A percentile compares a stretch with the other conserved stretches of the same genome.
phyloP scores from a whole-genome alignment of 2,888 invertebrate species.

The Plutella xylostella region DNA sequence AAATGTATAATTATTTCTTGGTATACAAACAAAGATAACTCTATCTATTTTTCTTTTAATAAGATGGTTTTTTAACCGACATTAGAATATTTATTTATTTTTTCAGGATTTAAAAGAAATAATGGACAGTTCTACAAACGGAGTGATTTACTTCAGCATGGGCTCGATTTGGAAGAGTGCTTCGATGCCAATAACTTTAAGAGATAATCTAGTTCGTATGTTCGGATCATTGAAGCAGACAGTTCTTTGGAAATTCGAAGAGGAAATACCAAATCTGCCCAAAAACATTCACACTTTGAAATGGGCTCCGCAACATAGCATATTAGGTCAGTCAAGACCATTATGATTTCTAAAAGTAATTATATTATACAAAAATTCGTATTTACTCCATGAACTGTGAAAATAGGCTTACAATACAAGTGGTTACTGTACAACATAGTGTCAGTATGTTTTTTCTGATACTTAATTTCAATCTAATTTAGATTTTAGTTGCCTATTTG shows the following conservation, averaged over 20 bases:
- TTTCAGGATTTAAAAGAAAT: conserved; percentile 13
- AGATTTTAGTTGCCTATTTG: conserved; percentile 5
- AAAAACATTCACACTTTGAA: conserved; percentile 48
- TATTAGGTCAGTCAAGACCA: conserved; percentile 51
- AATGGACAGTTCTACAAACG: conserved; percentile 12
- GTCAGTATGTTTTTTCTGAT: neutral
- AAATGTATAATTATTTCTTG: too few species aligned
- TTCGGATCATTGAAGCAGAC: conserved; percentile 26
- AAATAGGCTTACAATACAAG: neutral
- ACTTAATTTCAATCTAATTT: neutral
- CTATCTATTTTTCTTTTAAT: neutral
- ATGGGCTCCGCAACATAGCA: conserved; percentile 66
- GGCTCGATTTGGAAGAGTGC: conserved; percentile 13
- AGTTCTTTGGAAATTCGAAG: conserved; percentile 66
- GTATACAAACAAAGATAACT: neutral
- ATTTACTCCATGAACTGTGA: too few species aligned
- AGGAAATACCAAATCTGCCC: conserved; percentile 36
- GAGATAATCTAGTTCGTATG: conserved; percentile 7
- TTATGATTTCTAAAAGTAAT: too few species aligned
- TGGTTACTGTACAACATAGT: neutral
- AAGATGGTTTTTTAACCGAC: neutral
- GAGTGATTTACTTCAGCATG: conserved; percentile 17
- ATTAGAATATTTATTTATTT: neutral
- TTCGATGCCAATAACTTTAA: conserved; percentile 2
- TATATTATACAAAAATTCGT: too few species aligned